phyloP scores from a whole-genome alignment of 1,140 invertebrate species.

The Galendromus occidentalis region DNA sequence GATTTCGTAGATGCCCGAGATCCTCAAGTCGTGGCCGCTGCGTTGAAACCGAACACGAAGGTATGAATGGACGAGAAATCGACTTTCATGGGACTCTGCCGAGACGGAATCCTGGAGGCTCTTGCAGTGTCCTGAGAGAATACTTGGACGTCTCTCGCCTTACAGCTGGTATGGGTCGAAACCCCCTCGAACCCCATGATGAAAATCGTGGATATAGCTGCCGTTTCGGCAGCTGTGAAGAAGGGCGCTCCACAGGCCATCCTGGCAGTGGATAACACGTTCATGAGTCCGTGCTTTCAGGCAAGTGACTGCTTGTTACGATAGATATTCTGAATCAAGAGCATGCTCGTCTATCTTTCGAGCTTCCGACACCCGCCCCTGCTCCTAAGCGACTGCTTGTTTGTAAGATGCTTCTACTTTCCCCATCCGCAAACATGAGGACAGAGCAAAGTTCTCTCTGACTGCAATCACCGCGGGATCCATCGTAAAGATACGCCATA shows the following conservation, averaged over 20 bases:
- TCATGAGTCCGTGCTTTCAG: slow-evolving; percentile 85
- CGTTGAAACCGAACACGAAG: slow-evolving; percentile 64
- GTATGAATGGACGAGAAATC: slow-evolving; percentile 30
- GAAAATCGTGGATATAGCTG: slow-evolving; percentile 71
- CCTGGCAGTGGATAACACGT: slow-evolving; percentile 89
- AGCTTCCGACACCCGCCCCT: no score
- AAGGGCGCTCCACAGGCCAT: slow-evolving; percentile 42
- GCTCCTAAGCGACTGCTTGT: no score
- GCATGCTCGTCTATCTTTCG: no score
- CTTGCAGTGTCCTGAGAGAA: not conserved
- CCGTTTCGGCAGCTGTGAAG: slow-evolving; percentile 42
- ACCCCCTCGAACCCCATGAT: slow-evolving; percentile 91
- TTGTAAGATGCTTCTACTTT: slow-evolving; percentile 8
- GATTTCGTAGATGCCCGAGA: slow-evolving; percentile 64
- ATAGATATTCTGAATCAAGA: no score
- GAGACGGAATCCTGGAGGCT: slow-evolving; percentile 9
- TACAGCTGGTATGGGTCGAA: slow-evolving; percentile 84
- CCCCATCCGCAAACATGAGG: not conserved
- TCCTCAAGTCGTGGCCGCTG: slow-evolving; percentile 40
- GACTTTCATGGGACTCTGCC: not conserved
- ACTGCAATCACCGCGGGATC: no score
- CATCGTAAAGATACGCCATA: no score
- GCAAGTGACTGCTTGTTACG: slow-evolving; percentile 24
- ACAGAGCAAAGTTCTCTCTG: no score
- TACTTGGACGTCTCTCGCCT: slow-evolving; percentile 19